These are phyloP conservation scores for Garrulus glandarius DNA, from an alignment of 2,797 vertebrate species.

Conservation along the genomic window DNA sequence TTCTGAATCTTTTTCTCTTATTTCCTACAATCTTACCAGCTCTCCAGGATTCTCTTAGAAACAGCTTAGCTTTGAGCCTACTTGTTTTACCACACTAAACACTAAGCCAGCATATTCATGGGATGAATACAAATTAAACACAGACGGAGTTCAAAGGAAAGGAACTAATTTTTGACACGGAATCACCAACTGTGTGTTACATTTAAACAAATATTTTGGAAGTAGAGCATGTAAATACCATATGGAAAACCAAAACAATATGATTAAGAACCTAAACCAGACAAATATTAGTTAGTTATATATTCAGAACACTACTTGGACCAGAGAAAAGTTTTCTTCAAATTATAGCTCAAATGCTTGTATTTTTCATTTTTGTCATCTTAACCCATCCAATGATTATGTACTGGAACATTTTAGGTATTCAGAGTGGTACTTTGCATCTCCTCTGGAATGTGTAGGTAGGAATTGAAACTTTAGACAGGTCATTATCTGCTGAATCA, in stretches of 20 bases:
- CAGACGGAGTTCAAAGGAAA: background rate
- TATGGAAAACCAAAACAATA: background rate
- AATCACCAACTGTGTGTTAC: background rate
- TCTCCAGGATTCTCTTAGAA: background rate
- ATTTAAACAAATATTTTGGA: conserved; percentile 1
- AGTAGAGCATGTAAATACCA: background rate
- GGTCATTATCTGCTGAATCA: background rate
- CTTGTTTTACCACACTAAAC: background rate
- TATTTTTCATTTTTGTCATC: background rate
- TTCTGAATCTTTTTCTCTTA: background rate
- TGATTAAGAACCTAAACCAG: background rate
- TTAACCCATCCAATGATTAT: background rate
- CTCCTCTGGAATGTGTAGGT: background rate
- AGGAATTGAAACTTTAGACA: background rate
- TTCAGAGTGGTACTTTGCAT: background rate
- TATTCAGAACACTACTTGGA: background rate
- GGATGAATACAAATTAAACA: background rate
- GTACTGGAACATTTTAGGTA: background rate
- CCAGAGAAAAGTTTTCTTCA: background rate
- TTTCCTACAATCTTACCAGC: background rate
- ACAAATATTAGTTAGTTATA: background rate
- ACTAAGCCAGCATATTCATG: background rate
- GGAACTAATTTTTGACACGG: background rate
- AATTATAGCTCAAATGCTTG: background rate
- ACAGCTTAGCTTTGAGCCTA: background rate